Base-by-base conservation (phyloP, 2,113 vertebrate genomes). In the Myotis davidii region DNA sequence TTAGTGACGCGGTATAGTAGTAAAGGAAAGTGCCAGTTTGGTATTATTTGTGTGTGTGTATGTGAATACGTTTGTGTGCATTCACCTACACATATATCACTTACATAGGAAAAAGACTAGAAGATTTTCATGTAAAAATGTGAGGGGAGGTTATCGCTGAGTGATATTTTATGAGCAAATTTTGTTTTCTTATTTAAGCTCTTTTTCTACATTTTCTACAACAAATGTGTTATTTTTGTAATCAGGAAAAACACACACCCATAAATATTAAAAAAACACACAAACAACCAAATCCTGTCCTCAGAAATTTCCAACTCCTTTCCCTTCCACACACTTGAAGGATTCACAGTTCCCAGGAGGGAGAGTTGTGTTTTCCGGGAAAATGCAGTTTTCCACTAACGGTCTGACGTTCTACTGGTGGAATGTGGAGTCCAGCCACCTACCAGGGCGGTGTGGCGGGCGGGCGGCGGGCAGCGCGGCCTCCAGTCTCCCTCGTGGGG, bases 111-210 rank as follows among this genome's bases (percentile, higher is more conserved):
- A 74, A 56, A 32, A 52, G 45, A 37, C 42, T 2, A 21, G 67
- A 42, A 76, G 11, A n/a, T 29, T 23, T 67, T 67, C 25, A 48
- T 42, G 65, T 65, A 29, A 74, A 65, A 88, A 56, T 29, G 11
- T 65, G 29, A 59, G 72, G n/a, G 11, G 65, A 9, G 20, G 37
- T 86, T 52, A 32, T 42, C 34, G 67, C 59, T 4, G 21, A n/a
- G 34, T 34, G 29, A 85, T 88, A 54, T 29, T 88, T 83, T 78
- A 76, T 25, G n/a, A 85, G 48, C 54, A 92, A 48, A 87, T 94
- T 72, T 78, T 72, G 11, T 88, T 74, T 76, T 69, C 27, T 34
- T 59, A 45, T 77, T 77, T 84, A 39, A 29, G 21, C 27, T 90
- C 29, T 64, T 72, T 70, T 91, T 70, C 34, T 39, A 52, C 25